Evolutionary conservation across 2,113 vertebrate genomes (phyloP).

Genomic region (Rhynchopsitta pachyrhyncha): DNA sequence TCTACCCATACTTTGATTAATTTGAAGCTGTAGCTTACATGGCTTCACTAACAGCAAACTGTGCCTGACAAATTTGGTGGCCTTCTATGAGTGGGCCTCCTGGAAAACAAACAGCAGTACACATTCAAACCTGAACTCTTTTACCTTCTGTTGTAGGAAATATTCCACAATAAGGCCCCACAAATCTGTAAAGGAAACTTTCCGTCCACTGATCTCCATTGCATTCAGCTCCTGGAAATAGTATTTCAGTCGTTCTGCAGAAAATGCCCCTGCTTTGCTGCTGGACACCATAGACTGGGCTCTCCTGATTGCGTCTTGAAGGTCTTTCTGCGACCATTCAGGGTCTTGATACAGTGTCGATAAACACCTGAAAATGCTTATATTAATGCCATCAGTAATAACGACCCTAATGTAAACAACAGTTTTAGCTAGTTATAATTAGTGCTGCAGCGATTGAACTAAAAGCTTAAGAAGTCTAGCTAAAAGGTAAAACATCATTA

Average conservation of each 20-base stretch:
- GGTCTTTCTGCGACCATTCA: slow-evolving; percentile 79
- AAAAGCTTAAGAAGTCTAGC: not conserved
- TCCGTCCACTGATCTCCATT: slow-evolving; percentile 63
- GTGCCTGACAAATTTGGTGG: not conserved
- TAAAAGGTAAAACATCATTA: not conserved
- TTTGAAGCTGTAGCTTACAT: not conserved
- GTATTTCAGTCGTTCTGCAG: slow-evolving; percentile 72
- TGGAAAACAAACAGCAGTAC: not conserved
- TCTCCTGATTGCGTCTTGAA: slow-evolving; percentile 62
- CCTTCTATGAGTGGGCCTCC: not conserved
- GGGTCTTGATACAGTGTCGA: slow-evolving; percentile 78
- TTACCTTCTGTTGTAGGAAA: slow-evolving; percentile 82
- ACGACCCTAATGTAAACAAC: not conserved
- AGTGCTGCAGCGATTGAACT: not conserved
- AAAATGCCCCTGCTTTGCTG: slow-evolving; percentile 70
- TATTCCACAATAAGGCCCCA: slow-evolving; percentile 84
- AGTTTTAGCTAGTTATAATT: not conserved
- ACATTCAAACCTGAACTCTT: not conserved
- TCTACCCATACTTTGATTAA: not conserved
- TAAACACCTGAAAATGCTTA: slow-evolving; percentile 76
- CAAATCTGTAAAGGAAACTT: slow-evolving; percentile 76
- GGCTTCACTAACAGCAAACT: not conserved
- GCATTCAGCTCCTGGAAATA: slow-evolving; percentile 74
- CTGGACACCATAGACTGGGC: slow-evolving; percentile 69
- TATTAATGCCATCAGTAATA: not conserved